Evolutionary conservation across 2,797 vertebrate genomes (phyloP), one percentile per base, ranked within the genome.

Genomic region (Pogonophryne albipinna): DNA sequence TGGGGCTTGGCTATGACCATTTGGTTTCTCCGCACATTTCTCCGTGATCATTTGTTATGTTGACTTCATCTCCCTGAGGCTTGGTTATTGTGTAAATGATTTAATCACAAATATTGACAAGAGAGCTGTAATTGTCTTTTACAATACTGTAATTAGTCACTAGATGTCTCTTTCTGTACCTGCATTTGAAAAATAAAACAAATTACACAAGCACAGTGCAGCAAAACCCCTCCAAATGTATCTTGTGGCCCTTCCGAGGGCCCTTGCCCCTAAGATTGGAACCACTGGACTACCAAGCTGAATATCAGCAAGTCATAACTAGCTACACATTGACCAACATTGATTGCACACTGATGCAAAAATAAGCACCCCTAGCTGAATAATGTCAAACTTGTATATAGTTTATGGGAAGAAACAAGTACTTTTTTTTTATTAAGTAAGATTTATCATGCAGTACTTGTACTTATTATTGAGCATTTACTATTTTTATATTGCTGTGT

Each of bases 71-170:
- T 55, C 67, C 69, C 27, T 42, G 47, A 56, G 41, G 45, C 47
- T 61, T 51, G 49, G 57, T 46, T 38, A 34, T 4, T 56, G 46
- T 61, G 65, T 23, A 49, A 69, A 49, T 20, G 31, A 13, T 52
- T 58, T 75, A 64, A 61, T 65, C 38, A 46, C 41, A 47, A 68
- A 65, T 51, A 76, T 57, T 23, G 10, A 63, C 41, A 65, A 19
- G n/a, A 42, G 66, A 52, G 46, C 20, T 57, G 46, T 51, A 72
- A 66, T 56, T 76, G 66, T 67, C 84, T 61, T 70, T 57, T 44
- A 52, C 23, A 53, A n/a, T 19, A 45, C 44, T 31, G 47, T 9
- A 8, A 64, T 56, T 41, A 41, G 14, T 66, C 16, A 27, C 20
- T 23, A 9, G 44, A 66, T 45, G 51, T 4, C 42, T 69, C 49